Conservation (phyloP, 37 sponge, comb jelly and placozoan species). For the Oopsacas minuta region DNA sequence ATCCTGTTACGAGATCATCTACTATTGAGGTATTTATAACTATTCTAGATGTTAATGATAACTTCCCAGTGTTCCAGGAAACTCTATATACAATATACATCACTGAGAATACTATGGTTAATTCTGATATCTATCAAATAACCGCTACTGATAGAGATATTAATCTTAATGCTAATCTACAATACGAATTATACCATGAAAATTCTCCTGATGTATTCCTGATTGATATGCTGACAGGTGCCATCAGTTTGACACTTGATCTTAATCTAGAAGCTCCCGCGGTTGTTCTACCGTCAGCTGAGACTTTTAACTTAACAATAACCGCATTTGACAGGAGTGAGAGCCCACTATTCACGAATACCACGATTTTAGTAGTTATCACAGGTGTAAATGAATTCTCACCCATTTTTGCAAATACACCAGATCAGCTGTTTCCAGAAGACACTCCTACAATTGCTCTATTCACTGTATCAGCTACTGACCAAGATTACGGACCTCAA, state of each 20-base stretch:
- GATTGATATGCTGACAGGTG: neutral
- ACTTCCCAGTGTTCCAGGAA: neutral
- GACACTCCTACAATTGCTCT: neutral
- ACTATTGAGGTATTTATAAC: neutral
- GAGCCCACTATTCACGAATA: neutral
- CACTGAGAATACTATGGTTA: neutral
- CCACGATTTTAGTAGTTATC: neutral
- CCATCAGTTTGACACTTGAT: neutral
- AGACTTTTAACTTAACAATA: slow-evolving; percentile 17
- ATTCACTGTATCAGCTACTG: neutral
- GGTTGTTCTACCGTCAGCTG: neutral
- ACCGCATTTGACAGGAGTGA: slow-evolving; percentile 9
- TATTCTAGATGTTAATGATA: slow-evolving; percentile 21
- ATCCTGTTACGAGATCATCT: neutral
- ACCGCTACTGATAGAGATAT: slow-evolving; percentile 14
- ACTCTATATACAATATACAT: neutral
- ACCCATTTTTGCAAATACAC: neutral
- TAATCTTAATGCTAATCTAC: neutral
- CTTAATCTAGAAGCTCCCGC: neutral
- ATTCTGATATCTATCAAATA: neutral
- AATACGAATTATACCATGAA: neutral
- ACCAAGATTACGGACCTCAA: slow-evolving; percentile 14
- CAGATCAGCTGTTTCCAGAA: neutral
- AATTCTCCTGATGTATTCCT: neutral
- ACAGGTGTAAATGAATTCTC: slow-evolving; percentile 14